Evolutionary conservation across 2,888 invertebrate genomes (phyloP).

Genomic region (Protodeltote pygarga): DNA sequence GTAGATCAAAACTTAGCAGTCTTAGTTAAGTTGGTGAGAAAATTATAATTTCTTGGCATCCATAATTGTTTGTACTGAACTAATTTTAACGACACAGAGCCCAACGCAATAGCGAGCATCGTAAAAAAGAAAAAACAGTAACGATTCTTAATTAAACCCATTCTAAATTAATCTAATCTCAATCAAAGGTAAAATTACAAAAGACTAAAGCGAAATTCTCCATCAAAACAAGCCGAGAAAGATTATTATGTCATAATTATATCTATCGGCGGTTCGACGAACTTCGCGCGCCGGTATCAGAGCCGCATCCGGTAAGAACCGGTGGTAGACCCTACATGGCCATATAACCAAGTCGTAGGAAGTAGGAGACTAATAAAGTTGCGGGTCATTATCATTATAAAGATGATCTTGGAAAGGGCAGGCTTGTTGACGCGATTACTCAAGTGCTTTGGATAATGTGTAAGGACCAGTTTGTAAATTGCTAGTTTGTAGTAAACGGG

Average conservation of each 20-base stretch:
- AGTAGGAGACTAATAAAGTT: slow-evolving; percentile 15
- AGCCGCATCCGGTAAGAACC: slow-evolving; percentile 45
- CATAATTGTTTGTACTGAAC: too few relatives aligned
- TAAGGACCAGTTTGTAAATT: background rate
- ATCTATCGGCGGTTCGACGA: slow-evolving; percentile 35
- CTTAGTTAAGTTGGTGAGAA: too few relatives aligned
- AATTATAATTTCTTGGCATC: too few relatives aligned
- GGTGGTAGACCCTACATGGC: slow-evolving; percentile 42
- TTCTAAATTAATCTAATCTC: too few relatives aligned
- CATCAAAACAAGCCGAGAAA: background rate
- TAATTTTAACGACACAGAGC: too few relatives aligned
- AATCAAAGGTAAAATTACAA: background rate
- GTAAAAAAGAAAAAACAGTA: too few relatives aligned
- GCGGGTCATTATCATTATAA: slow-evolving; percentile 22
- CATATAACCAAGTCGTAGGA: slow-evolving; percentile 30
- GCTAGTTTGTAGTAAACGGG: too few relatives aligned
- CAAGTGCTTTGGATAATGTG: background rate
- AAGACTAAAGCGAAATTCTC: background rate
- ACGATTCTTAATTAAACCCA: too few relatives aligned
- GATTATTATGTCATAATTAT: slow-evolving; percentile 40
- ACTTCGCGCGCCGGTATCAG: slow-evolving; percentile 34
- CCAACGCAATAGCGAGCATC: too few relatives aligned
- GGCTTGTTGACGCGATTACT: background rate
- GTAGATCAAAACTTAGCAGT: too few relatives aligned
- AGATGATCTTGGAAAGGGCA: background rate